Evolutionary conservation across 1,140 invertebrate species (phyloP), one percentile per base, ranked within the genome.

Genomic region (Eufriesea mexicana): DNA sequence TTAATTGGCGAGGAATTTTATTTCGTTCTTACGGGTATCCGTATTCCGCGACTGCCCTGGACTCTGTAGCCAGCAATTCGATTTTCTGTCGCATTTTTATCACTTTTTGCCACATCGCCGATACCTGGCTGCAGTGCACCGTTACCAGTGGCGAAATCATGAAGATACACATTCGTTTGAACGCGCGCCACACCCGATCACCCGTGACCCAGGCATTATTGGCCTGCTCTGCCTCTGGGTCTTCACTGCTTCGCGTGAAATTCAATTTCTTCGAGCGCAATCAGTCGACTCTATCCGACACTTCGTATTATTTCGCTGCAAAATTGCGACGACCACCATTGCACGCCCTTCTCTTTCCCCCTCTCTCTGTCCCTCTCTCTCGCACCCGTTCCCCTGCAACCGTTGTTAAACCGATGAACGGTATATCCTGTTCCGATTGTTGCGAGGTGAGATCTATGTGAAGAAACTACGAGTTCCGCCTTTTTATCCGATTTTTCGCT

Each of bases 241-340:
- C 79, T 73, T 62, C 66, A 77, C 70, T 57, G 71, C 42, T 16
- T n/a, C 61, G 8, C 64, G 25, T 54, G 73, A 83, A 89, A 89
- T 89, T 89, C 79, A 84, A 86, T 89, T 88, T 86, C 72, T 86
- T 78, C 73, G 72, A 28, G 62, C 61, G 79, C 88, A 89, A 89
- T 88, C 88, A 84, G 61, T 68, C 76, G 62, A 51, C 49, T 59
- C 67, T 57, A 61, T 74, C 61, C 73, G 64, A 83, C 81, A 81
- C 64, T 80, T 83, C 23, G 75, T 86, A 87, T 79, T 87, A 86
- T 87, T 84, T 84, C 67, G 35, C n/a, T 23, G 62, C 25, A 73
- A 80, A 75, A 84, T 55, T 64, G 45, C 54, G 45, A 49, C 61
- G 49, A 28, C 25, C 75, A 7, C 45, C n/a, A n/a, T n/a, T n/a